These are phyloP conservation scores for Cotesia congregata DNA, from an alignment of 2,888 invertebrate genomes.

Conservation along the genomic window DNA sequence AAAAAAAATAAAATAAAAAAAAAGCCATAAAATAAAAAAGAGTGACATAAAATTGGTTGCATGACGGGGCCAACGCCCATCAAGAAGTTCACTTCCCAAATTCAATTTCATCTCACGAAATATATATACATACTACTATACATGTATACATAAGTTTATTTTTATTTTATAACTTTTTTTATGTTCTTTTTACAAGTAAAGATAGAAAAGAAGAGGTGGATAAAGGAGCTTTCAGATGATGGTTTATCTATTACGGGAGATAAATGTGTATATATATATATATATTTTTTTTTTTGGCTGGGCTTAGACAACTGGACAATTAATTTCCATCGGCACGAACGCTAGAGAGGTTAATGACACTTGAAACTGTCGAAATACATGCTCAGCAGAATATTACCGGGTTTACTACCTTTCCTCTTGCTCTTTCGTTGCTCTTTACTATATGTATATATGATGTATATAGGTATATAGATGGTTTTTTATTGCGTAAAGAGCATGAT, in stretches of 20 bases:
- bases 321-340: slow-evolving; percentile 54
- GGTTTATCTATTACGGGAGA: neutral
- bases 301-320: slow-evolving; percentile 58
- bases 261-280: neutral
- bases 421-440: slow-evolving; percentile 7
- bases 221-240: slow-evolving; percentile 5
- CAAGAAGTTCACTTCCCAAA: slow-evolving; percentile 1
- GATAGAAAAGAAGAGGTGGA: slow-evolving; percentile 7
- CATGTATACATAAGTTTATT: neutral
- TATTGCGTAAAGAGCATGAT: neutral
- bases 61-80: slow-evolving; percentile 1
- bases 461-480: neutral
- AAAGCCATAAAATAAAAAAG: slow-evolving; percentile 11
- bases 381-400: slow-evolving; percentile 56
- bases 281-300: neutral
- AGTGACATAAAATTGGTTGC: neutral
- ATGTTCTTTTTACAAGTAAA: neutral
- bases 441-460: slow-evolving; percentile 1
- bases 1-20: slow-evolving; percentile 1
- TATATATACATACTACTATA: neutral
- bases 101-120: slow-evolving; percentile 1
- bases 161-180: neutral
- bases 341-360: slow-evolving; percentile 66
- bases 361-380: slow-evolving; percentile 61
- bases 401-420: slow-evolving; percentile 35